Percentiles rank a stretch among this genome's conserved stretches.
These are phyloP conservation scores for Aeoliscus strigatus DNA, from an alignment of 2,797 vertebrate genomes.

Conservation along the genomic window DNA sequence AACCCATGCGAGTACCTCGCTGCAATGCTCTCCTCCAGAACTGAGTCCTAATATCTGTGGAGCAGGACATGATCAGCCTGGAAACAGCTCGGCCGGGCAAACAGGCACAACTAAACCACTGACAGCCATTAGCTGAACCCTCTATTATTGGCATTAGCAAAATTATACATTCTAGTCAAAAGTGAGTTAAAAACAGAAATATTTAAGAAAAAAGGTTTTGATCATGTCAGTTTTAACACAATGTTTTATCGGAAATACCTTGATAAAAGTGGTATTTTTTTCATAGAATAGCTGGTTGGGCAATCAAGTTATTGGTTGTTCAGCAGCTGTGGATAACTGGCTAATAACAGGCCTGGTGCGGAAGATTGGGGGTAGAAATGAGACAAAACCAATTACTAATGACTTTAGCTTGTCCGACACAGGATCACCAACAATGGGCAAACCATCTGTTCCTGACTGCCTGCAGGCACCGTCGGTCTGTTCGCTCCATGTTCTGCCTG, in stretches of 20 bases:
- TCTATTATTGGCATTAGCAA: too few relatives aligned
- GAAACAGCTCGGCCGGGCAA: conserved; percentile 11
- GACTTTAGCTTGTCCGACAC: conserved; percentile 34
- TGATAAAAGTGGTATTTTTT: too few relatives aligned
- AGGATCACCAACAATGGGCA: conserved; percentile 40
- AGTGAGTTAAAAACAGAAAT: neutral
- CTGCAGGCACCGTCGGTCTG: too few relatives aligned
- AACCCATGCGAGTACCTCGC: conserved; percentile 77
- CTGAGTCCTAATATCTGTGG: conserved; percentile 77
- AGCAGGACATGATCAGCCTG: conserved; percentile 52
- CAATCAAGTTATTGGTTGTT: neutral
- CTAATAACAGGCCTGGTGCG: conserved; percentile 16
- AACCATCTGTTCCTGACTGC: conserved; percentile 64
- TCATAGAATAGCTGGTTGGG: too few relatives aligned
- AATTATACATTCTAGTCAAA: too few relatives aligned
- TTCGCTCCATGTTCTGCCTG: conserved; percentile 20
- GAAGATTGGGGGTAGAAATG: conserved; percentile 25
- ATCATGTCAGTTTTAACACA: too few relatives aligned
- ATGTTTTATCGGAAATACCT: too few relatives aligned
- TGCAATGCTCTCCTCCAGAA: conserved; percentile 78
- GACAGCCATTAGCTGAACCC: too few relatives aligned
- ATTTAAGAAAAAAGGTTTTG: too few relatives aligned
- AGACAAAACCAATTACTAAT: conserved; percentile 49
- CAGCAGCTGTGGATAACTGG: neutral
- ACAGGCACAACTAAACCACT: too few relatives aligned